A percentile compares a stretch with the other conserved stretches of the same genome.
These are phyloP conservation scores for Embidobia sp. DNA, from an alignment of 2,888 invertebrate species.

Conservation along the genomic window DNA sequence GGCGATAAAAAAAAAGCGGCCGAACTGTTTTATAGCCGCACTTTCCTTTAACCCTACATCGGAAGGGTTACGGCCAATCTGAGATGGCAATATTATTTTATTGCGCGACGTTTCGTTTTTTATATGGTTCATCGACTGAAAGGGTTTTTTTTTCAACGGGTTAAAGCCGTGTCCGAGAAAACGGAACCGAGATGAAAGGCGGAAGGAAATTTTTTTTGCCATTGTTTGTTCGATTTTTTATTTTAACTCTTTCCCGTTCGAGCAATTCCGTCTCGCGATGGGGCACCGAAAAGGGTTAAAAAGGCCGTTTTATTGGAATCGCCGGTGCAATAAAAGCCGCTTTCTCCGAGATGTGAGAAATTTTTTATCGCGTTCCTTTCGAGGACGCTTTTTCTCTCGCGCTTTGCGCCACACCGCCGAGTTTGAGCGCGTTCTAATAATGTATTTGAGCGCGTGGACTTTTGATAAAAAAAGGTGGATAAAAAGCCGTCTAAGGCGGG, in stretches of 20 bases:
- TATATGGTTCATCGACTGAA: conserved; percentile 59
- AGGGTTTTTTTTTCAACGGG: conserved; percentile 68
- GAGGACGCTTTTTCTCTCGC: conserved; percentile 3
- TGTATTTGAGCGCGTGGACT: conserved; percentile 9
- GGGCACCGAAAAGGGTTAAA: conserved; percentile 37
- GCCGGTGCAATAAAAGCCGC: conserved; percentile 43
- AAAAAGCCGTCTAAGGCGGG: conserved; percentile 17
- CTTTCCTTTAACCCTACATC: conserved; percentile 73
- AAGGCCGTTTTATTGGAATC: conserved; percentile 45
- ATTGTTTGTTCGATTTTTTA: conserved; percentile 5
- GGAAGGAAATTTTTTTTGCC: conserved; percentile 30
- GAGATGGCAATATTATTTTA: conserved; percentile 79
- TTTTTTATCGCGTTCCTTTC: conserved; percentile 28
- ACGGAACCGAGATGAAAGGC: conserved; percentile 17
- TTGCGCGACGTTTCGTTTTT: conserved; percentile 70
- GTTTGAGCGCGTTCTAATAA: conserved; percentile 23
- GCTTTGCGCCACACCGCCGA: conserved; percentile 2
- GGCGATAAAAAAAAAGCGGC: conserved; percentile 76
- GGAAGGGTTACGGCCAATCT: conserved; percentile 72
- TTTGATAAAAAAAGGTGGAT: conserved; percentile 31
- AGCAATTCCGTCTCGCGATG: not conserved
- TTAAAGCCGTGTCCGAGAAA: conserved; percentile 44
- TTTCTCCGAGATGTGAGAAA: conserved; percentile 46
- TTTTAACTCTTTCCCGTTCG: too few relatives aligned
- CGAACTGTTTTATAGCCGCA: conserved; percentile 73